phyloP scores from a whole-genome alignment of 1,140 invertebrate species.

The Argopecten irradians region DNA sequence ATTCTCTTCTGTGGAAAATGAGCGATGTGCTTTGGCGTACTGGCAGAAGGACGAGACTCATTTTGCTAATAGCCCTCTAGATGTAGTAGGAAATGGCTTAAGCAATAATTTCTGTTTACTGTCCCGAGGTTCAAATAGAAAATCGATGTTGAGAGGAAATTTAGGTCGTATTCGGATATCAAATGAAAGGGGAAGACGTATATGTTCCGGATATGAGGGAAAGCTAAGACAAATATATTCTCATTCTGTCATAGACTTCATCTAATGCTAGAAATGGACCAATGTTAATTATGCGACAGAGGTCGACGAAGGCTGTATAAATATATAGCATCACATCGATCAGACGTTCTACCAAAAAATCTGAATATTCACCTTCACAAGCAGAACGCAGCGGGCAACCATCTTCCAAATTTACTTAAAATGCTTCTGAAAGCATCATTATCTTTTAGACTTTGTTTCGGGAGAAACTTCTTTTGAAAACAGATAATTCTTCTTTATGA shows the following conservation, averaged over 20 bases:
- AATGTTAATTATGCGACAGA: conserved; percentile 4
- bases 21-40: conserved; percentile 31
- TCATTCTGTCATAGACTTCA: conserved; percentile 25
- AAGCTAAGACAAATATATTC: conserved; percentile 36
- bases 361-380: neutral
- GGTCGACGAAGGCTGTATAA: neutral
- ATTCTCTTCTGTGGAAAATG: conserved; percentile 30
- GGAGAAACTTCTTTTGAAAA: neutral
- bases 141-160: conserved; percentile 43
- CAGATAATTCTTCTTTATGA: conserved; percentile 16
- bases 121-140: conserved; percentile 36
- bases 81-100: conserved; percentile 43
- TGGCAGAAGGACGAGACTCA: conserved; percentile 26
- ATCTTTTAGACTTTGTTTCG: neutral
- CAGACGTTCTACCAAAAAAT: neutral
- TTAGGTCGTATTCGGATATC: conserved; percentile 42
- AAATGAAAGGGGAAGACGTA: conserved; percentile 42
- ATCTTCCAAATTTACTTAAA: neutral
- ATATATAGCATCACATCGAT: conserved; percentile 2
- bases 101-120: conserved; percentile 51
- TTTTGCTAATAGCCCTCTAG: conserved; percentile 42
- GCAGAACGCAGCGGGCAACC: neutral
- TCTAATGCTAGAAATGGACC: conserved; percentile 26
- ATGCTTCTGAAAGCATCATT: neutral
- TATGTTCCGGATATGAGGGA: conserved; percentile 40